Evolutionary conservation across 2,797 vertebrate genomes (phyloP).

Genomic region (Helarctos malayanus): DNA sequence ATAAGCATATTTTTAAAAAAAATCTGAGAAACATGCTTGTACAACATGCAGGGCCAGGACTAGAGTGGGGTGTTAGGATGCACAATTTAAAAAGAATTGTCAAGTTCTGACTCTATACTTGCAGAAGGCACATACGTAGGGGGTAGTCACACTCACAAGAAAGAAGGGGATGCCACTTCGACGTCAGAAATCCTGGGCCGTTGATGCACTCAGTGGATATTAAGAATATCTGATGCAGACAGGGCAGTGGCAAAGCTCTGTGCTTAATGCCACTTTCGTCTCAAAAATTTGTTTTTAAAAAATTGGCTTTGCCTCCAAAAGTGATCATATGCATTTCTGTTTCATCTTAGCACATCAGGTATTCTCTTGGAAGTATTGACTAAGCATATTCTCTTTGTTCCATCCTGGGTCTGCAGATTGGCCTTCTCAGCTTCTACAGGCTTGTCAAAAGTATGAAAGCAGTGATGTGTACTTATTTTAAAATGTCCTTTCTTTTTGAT

Average conservation of each 20-base stretch:
- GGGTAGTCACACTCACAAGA: background rate
- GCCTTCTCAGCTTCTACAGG: slow-evolving; percentile 72
- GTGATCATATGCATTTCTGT: slow-evolving; percentile 67
- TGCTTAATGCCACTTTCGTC: slow-evolving; percentile 8
- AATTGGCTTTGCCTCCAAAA: background rate
- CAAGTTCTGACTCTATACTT: background rate
- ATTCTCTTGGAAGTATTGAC: slow-evolving; percentile 74
- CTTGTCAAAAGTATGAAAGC: slow-evolving; percentile 82
- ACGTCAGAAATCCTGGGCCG: background rate
- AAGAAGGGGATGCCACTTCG: background rate
- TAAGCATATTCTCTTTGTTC: slow-evolving; percentile 78
- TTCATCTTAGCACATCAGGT: slow-evolving; percentile 72
- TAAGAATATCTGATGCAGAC: background rate
- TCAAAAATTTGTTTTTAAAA: background rate
- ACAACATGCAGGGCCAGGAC: background rate
- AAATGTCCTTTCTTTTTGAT: slow-evolving; percentile 81
- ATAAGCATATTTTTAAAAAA: background rate
- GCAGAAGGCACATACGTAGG: background rate
- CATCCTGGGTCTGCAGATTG: slow-evolving; percentile 70
- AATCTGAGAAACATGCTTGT: background rate
- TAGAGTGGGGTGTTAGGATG: background rate
- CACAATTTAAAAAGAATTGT: background rate
- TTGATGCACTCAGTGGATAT: background rate
- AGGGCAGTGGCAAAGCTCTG: background rate
- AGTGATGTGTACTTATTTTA: slow-evolving; percentile 77